Percentiles rank a stretch among this genome's conserved stretches.
Evolutionary conservation across 2,797 vertebrate species (phyloP).

Genomic region (Astyanax mexicanus): DNA sequence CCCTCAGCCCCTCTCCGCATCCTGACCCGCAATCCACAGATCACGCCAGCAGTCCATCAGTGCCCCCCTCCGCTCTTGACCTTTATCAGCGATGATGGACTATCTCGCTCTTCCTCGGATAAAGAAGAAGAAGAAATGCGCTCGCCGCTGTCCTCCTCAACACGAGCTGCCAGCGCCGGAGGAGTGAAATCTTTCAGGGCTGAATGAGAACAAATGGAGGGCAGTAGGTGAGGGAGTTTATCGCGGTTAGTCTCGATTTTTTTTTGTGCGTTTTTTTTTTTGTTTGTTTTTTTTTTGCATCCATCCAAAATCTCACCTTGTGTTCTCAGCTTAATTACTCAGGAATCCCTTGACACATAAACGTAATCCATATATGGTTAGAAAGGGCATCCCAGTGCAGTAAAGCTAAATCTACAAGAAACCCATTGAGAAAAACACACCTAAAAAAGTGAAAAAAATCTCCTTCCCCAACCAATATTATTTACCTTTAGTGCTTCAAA

Average conservation of each 20-base stretch:
- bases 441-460: too few species aligned
- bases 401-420: too few species aligned
- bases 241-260: background rate
- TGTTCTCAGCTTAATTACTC: too few species aligned
- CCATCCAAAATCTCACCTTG: too few species aligned
- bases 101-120: constrained; percentile 33
- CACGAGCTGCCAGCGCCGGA: constrained; percentile 7
- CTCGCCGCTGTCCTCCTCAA: constrained; percentile 32
- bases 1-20: background rate
- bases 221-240: constrained; percentile 23
- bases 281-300: background rate
- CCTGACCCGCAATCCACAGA: constrained; percentile 30
- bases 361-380: too few species aligned
- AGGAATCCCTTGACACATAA: too few species aligned
- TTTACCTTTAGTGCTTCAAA: too few species aligned
- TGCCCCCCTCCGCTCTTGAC: constrained; percentile 41
- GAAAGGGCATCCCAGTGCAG: too few species aligned
- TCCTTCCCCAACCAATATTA: too few species aligned
- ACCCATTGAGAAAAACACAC: too few species aligned
- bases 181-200: constrained; percentile 33
- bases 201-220: constrained; percentile 39
- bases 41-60: constrained; percentile 23
- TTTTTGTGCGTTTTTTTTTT: background rate
- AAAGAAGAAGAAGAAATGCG: constrained; percentile 40
- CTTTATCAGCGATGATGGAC: constrained; percentile 55